These are phyloP conservation scores for Chrysemys picta DNA, from an alignment of 2,113 vertebrate genomes.

Conservation along the genomic window DNA sequence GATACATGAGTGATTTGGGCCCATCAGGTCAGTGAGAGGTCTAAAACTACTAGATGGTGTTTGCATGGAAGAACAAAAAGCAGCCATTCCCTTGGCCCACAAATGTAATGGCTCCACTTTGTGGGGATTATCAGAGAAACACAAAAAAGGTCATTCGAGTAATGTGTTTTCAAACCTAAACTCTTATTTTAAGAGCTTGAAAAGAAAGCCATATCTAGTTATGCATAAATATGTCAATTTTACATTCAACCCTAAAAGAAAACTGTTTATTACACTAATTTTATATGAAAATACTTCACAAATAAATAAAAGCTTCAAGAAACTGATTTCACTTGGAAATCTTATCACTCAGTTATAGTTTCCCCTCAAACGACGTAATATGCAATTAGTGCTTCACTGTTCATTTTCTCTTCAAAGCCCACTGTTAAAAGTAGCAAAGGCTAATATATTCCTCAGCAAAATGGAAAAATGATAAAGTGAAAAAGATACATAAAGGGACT, in stretches of 20 bases:
- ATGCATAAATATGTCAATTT: neutral
- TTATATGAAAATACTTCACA: neutral
- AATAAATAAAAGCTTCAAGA: neutral
- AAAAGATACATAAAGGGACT: constrained; percentile 73
- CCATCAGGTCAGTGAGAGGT: neutral
- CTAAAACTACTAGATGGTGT: neutral
- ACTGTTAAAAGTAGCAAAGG: constrained; percentile 67
- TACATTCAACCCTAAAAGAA: neutral
- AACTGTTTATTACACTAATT: neutral
- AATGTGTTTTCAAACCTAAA: neutral
- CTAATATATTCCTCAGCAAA: constrained; percentile 79
- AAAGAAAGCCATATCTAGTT: neutral
- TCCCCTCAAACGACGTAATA: neutral
- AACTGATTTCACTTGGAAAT: constrained; percentile 19
- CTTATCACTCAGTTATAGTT: constrained; percentile 30
- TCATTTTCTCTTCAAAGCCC: constrained; percentile 61
- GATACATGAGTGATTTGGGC: neutral
- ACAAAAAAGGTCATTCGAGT: neutral
- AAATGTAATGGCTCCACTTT: neutral
- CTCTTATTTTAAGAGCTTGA: neutral
- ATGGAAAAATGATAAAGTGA: constrained; percentile 76
- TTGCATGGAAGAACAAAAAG: neutral
- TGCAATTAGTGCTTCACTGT: constrained; percentile 35
- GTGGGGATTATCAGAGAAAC: neutral
- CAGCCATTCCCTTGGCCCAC: neutral